Evolutionary conservation across 23 tunicate species (phyloP).

Genomic region (Styela clava): DNA sequence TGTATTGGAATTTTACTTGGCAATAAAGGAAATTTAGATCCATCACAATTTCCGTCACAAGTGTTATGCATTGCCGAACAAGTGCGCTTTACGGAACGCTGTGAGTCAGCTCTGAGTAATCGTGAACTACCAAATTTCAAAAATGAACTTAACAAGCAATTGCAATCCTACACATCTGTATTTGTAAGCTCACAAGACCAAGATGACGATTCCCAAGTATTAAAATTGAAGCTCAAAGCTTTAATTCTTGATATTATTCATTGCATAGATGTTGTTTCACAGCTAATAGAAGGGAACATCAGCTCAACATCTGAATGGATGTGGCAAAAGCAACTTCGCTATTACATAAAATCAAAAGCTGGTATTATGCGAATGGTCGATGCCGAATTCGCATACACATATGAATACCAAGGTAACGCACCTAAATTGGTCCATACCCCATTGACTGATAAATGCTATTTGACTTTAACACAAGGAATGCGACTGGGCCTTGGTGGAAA

Average conservation of each 20-base stretch:
- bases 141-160: constrained; percentile 34
- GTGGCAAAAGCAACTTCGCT: constrained; percentile 94
- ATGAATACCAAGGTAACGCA: constrained; percentile 95
- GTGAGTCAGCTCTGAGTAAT: constrained; percentile 56
- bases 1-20: constrained; percentile 1
- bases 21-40: constrained; percentile 41
- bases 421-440: constrained; percentile 93
- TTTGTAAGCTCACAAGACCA: constrained; percentile 6
- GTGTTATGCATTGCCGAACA: constrained; percentile 77
- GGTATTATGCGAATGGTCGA: constrained; percentile 77
- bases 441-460: constrained; percentile 92
- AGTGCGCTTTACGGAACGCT: constrained; percentile 42
- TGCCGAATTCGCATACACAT: constrained; percentile 76
- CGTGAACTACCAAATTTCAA: constrained; percentile 28
- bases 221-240: constrained; percentile 73
- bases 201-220: constrained; percentile 44
- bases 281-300: constrained; percentile 32
- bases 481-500: constrained; percentile 94
- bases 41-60: constrained; percentile 77
- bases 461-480: constrained; percentile 96
- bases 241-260: constrained; percentile 90
- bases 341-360: constrained; percentile 24
- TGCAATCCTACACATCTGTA: constrained; percentile 59
- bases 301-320: constrained; percentile 53
- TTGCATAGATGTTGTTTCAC: constrained; percentile 76